Conservation (phyloP, 2,888 invertebrate genomes). For the Arrhopalites spinosus region DNA sequence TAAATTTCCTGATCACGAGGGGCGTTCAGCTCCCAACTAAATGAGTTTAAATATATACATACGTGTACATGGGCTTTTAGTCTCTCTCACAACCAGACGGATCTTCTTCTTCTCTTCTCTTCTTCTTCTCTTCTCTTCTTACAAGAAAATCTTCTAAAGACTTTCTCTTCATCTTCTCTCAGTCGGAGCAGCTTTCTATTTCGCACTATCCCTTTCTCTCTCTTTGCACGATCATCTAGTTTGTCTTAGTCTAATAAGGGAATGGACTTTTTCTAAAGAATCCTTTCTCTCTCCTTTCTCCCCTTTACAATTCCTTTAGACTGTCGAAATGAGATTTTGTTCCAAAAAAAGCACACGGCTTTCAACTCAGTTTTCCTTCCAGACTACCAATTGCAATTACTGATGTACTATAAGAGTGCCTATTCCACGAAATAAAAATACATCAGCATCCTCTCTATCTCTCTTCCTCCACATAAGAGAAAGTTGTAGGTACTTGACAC, state of each 20-base stretch:
- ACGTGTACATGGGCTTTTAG: not conserved
- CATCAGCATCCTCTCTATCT: too few species aligned
- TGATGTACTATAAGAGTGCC: too few species aligned
- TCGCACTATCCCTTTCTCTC: not conserved
- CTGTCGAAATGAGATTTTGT: not conserved
- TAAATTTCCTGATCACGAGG: slow-evolving; percentile 39
- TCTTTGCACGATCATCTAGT: slow-evolving; percentile 4
- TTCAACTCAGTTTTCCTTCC: not conserved
- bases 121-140: not conserved
- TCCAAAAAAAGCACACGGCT: too few species aligned
- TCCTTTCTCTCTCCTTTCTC: not conserved
- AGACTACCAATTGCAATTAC: not conserved
- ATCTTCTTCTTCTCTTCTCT: not conserved
- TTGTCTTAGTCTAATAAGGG: slow-evolving; percentile 8
- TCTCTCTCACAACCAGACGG: not conserved
- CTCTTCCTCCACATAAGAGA: too few species aligned
- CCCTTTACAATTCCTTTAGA: not conserved
- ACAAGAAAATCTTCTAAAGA: not conserved
- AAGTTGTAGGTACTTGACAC: too few species aligned
- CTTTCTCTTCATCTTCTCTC: slow-evolving; percentile 2
- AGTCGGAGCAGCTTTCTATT: not conserved
- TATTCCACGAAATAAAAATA: too few species aligned
- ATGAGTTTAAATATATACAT: slow-evolving; percentile 41
- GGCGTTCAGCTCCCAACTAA: slow-evolving; percentile 20
- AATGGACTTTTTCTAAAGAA: not conserved